These are phyloP conservation scores for Cinara cedri DNA, from an alignment of 2,888 invertebrate species.

Conservation along the genomic window DNA sequence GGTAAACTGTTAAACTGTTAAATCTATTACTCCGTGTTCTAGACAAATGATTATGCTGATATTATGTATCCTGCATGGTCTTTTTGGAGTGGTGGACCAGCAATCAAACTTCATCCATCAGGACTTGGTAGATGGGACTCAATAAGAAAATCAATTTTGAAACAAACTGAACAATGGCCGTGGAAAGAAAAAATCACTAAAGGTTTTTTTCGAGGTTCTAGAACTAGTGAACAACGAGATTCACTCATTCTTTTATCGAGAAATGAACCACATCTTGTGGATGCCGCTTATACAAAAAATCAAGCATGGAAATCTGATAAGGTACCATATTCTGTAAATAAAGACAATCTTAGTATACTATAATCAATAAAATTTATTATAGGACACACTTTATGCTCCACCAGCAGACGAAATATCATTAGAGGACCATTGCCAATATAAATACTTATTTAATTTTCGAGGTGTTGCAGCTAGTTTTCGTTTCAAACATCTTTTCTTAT, in stretches of 20 bases:
- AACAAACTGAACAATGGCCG: constrained; percentile 70
- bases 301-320: constrained; percentile 96
- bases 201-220: constrained; percentile 91
- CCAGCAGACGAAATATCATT: constrained; percentile 87
- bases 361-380: constrained; percentile 59
- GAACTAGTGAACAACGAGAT: constrained; percentile 91
- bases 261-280: constrained; percentile 75
- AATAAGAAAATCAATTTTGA: constrained; percentile 74
- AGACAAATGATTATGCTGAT: constrained; percentile 80
- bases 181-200: constrained; percentile 78
- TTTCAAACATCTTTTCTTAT: constrained; percentile 93
- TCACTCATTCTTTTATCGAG: constrained; percentile 82
- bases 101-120: constrained; percentile 88
- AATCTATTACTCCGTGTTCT: constrained; percentile 59
- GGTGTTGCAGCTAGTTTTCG: constrained; percentile 97
- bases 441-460: constrained; percentile 93
- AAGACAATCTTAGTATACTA: not conserved
- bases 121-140: constrained; percentile 94
- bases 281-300: constrained; percentile 96
- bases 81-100: constrained; percentile 98
- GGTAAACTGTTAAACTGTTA: constrained; percentile 67
- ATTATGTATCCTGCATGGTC: constrained; percentile 97
- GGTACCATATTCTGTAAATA: constrained; percentile 64
- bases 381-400: constrained; percentile 84
- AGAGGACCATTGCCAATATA: constrained; percentile 90